Base-by-base conservation (phyloP, 2,797 vertebrate species). In the Anniella stebbinsi region DNA sequence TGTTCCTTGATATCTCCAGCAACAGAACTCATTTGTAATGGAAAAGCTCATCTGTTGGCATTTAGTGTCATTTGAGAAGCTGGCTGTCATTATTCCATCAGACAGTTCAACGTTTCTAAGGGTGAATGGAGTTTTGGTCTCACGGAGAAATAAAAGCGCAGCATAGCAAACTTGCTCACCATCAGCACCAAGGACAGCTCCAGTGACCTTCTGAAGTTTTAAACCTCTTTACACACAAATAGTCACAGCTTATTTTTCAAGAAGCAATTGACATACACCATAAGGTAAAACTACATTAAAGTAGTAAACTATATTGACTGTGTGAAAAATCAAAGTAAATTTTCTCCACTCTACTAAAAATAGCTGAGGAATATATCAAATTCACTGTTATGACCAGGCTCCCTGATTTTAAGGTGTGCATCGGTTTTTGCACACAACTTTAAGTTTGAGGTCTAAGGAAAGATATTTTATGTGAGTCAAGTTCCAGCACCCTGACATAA, bases 1-100 rank as follows among this genome's bases (percentile, higher is more conserved):
- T 69, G 45, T 89, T 93, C 81, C 87, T n/a, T 87, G 76, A 92
- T 88, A 87, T 77, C 87, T 91, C 95, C 93, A 94, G 81, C 73
- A 88, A 48, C 48, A 48, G 15, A 1, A 7, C 48, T 54, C 88
- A 77, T 91, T 93, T 91, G 63, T 93, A 84, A 88, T 90, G 76
- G 57, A 38, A 92, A 70, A 11, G 0, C 36, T 94, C 92, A 93
- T 91, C 76, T 92, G 0, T 80, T 93, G 89, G 78, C 85, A 94
- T 89, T 80, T 9, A 80, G 1, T 69, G 89, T 90, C 92, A 94
- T 80, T 67, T 2, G 0, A 88, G 86, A 90, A 93, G 77, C 72
- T 51, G 45, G 17, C 92, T 84, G 87, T 92, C 72, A 89, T 93
- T 73, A 88, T 92, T 92, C 30, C 63, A 93, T 30, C 83, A 86